A percentile compares a stretch with the other conserved stretches of the same genome.
Conservation (phyloP, 2,888 invertebrate species). For the Rotaria macrura region DNA sequence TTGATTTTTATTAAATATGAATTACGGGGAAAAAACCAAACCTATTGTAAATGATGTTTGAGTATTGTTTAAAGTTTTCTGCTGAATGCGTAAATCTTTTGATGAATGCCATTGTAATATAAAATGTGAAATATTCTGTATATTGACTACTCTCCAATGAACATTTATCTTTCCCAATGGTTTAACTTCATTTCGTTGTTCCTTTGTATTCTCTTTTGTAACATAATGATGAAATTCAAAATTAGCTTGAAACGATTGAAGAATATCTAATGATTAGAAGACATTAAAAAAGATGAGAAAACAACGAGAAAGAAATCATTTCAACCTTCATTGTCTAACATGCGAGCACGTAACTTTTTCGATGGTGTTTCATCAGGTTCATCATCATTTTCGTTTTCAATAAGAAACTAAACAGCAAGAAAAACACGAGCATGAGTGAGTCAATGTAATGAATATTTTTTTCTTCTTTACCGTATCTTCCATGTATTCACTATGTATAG, state of each 20-base stretch:
- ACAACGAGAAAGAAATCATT: no score
- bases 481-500: conserved; percentile 38
- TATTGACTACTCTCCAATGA: conserved; percentile 42
- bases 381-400: conserved; percentile 32
- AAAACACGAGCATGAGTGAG: no score
- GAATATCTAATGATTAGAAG: conserved; percentile 8
- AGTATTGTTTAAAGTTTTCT: conserved; percentile 42
- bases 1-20: conserved; percentile 43
- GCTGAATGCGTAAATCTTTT: conserved; percentile 43
- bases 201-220: background rate
- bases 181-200: conserved; percentile 18
- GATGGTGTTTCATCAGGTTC: conserved; percentile 46
- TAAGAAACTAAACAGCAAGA: background rate
- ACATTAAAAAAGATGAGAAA: no score
- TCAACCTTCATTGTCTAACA: conserved; percentile 43
- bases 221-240: conserved; percentile 9
- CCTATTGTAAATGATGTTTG: conserved; percentile 22
- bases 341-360: conserved; percentile 40
- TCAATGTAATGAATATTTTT: background rate
- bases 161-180: conserved; percentile 42
- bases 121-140: conserved; percentile 41
- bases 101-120: conserved; percentile 44
- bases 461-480: background rate
- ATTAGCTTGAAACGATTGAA: background rate
- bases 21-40: conserved; percentile 37